Base-by-base conservation (phyloP, 2,113 vertebrate genomes). In the Lepidothrix coronata region DNA sequence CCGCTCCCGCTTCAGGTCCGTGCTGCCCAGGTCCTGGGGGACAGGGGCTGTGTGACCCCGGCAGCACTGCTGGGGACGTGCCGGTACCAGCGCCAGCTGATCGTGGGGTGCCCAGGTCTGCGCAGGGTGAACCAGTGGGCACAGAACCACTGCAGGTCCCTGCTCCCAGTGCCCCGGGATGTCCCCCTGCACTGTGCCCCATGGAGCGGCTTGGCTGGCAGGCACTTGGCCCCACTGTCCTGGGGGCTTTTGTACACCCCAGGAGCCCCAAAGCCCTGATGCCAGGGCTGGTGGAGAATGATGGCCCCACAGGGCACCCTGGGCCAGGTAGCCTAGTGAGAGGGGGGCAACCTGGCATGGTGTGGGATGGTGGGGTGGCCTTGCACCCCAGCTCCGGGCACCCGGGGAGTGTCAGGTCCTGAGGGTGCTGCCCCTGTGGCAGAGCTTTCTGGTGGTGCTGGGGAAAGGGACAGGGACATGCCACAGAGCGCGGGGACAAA, bases 21-120 rank as follows among this genome's bases (percentile, higher is more conserved):
- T 52, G 91, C 93, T 97, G 89, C 97, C 97, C 89, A 97, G 78
- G 88, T 97, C 97, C 97, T 97, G 85, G 4, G n/a, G 44, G 25
- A 7, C 28, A 11, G 68, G 31, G 33, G 11, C 11, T 4, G 8
- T 3, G 3, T 82, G 25, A 85, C 74, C 11, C 1, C 0, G 12
- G 76, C 58, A 33, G 89, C 85, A 12, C 33, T 2, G 0, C 3
- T 0, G 2, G 5, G 57, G 37, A 54, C 4, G 8, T 1, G 14
- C 23, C 46, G 16, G 65, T 4, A 14, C 41, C 2, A 3, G 71
- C 1, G 1, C 65, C 2, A 0, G 51, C 16, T 8, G 35, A 20
- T 4, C 3, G 0, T 1, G 2, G 39, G 7, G 16, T 20, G 48
- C 27, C 14, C 25, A 0, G 19, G 37, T 12, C n/a, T 21, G 41